Evolutionary conservation across 2,888 invertebrate species (phyloP).

Genomic region (Dorcus parallelipipedus): DNA sequence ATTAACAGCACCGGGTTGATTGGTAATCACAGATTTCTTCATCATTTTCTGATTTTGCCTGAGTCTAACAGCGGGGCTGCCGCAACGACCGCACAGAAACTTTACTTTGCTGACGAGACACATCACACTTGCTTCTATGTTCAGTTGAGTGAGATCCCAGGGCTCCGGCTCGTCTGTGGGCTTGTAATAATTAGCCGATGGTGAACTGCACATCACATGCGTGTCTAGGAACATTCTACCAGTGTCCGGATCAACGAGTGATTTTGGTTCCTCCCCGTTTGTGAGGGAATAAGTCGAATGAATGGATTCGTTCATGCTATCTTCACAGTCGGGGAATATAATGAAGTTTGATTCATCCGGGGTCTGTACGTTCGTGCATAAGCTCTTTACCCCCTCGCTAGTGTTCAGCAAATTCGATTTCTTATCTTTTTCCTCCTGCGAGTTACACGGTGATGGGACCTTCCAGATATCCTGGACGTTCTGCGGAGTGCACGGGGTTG

Average conservation of each 20-base stretch:
- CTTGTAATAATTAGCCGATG: constrained; percentile 74
- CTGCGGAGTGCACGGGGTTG: constrained; percentile 62
- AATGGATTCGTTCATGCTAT: constrained; percentile 30
- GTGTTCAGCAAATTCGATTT: constrained; percentile 40
- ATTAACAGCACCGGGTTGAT: constrained; percentile 28
- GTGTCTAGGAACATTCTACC: constrained; percentile 52
- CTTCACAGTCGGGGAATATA: constrained; percentile 57
- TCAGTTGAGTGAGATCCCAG: constrained; percentile 79
- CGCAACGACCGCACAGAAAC: constrained; percentile 71
- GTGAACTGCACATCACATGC: constrained; percentile 54
- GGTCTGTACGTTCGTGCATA: constrained; percentile 41
- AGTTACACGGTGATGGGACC: constrained; percentile 35
- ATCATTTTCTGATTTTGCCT: constrained; percentile 49
- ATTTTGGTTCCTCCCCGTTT: constrained; percentile 30
- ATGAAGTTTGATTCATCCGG: constrained; percentile 54
- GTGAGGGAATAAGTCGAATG: constrained; percentile 21
- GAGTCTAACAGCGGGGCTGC: constrained; percentile 67
- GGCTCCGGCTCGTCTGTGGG: constrained; percentile 81
- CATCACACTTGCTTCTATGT: constrained; percentile 84
- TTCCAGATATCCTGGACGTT: constrained; percentile 63
- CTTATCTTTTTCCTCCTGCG: constrained; percentile 23
- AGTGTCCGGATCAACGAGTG: constrained; percentile 34
- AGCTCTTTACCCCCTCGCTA: constrained; percentile 42
- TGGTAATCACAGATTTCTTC: constrained; percentile 31
- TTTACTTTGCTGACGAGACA: constrained; percentile 81